phyloP scores from a whole-genome alignment of 2,113 vertebrate genomes.

The Camarhynchus parvulus region DNA sequence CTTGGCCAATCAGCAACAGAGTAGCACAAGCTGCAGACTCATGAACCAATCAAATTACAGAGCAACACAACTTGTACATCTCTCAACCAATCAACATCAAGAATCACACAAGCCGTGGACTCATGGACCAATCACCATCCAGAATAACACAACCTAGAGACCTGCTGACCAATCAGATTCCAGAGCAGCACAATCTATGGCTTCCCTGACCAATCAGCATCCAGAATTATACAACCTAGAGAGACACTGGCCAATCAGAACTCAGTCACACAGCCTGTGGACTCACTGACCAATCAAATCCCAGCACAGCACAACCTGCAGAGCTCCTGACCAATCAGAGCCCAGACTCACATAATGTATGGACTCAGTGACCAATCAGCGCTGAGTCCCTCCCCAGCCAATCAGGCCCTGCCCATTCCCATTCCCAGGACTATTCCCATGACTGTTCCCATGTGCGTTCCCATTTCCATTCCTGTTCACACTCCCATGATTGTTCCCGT shows the following conservation, averaged over 20 bases:
- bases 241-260: not conserved
- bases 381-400: not conserved
- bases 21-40: not conserved
- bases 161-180: not conserved
- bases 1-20: not conserved
- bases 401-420: not conserved
- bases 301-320: not conserved
- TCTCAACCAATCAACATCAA: not conserved
- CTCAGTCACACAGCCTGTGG: not conserved
- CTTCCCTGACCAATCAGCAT: too few relatives aligned
- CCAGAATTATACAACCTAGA: not conserved
- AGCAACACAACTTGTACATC: not conserved
- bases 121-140: not conserved
- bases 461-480: not conserved
- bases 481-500: too few relatives aligned
- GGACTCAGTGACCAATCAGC: not conserved
- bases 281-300: not conserved
- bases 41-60: not conserved
- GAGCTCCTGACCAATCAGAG: not conserved
- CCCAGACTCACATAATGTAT: not conserved
- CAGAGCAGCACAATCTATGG: not conserved
- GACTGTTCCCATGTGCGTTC: fast-evolving
- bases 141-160: not conserved
- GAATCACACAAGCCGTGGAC: not conserved
- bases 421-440: not conserved